Percentiles rank a stretch among this genome's conserved stretches.
These are phyloP conservation scores for Magallana nippona DNA, from an alignment of 2,888 invertebrate species.

Conservation along the genomic window DNA sequence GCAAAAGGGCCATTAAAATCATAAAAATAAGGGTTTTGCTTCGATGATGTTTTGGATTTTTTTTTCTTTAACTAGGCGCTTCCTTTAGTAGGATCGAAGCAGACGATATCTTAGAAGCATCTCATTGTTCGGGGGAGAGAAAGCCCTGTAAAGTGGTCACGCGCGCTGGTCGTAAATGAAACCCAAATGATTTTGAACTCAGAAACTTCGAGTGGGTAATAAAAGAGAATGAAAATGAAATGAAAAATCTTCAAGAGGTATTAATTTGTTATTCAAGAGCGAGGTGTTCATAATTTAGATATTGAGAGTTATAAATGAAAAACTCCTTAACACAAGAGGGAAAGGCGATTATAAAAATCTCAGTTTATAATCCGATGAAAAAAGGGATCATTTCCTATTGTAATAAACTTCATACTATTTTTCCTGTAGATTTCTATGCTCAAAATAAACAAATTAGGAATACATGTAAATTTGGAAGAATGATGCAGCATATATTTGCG, in stretches of 20 bases:
- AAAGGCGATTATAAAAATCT: conserved; percentile 29
- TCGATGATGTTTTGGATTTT: background rate
- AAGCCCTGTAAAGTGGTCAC: background rate
- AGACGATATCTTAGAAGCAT: background rate
- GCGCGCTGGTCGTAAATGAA: conserved; percentile 8
- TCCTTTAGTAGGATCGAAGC: background rate
- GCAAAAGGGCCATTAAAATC: background rate
- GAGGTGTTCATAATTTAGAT: background rate
- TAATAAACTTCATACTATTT: background rate
- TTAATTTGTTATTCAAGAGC: background rate
- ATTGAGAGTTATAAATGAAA: conserved; percentile 18
- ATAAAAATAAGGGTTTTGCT: background rate
- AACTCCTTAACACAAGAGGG: conserved; percentile 14
- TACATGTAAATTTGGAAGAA: background rate
- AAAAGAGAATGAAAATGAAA: conserved; percentile 24
- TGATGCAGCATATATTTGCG: background rate
- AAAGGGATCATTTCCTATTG: conserved; percentile 17
- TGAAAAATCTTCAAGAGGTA: conserved; percentile 8
- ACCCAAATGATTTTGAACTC: background rate
- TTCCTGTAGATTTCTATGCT: background rate
- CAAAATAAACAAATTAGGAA: background rate
- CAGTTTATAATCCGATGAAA: conserved; percentile 23
- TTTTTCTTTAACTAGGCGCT: background rate
- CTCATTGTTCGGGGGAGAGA: background rate
- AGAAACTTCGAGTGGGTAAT: conserved; percentile 11